A percentile compares a stretch with the other conserved stretches of the same genome.
phyloP scores from a whole-genome alignment of 2,797 vertebrate species.

The Presbytis comata region DNA sequence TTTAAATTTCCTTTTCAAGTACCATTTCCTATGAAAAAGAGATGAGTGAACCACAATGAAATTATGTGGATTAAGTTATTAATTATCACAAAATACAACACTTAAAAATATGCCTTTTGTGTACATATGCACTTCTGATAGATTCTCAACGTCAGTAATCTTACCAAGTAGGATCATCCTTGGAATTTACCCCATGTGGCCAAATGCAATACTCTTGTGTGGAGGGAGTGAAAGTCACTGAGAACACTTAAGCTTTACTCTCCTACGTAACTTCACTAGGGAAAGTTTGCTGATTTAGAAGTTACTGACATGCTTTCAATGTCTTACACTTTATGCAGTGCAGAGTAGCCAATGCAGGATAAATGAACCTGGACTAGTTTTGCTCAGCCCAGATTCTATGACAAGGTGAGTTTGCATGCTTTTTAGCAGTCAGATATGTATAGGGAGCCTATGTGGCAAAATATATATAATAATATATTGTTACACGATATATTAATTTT shows the following conservation, averaged over 20 bases:
- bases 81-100: not conserved
- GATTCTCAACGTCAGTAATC: not conserved
- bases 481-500: not conserved
- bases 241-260: not conserved
- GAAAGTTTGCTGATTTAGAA: not conserved
- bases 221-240: not conserved
- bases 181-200: not conserved
- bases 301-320: not conserved
- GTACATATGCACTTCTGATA: not conserved
- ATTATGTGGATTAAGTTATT: not conserved
- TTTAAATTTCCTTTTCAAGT: not conserved
- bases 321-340: not conserved
- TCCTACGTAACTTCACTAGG: not conserved
- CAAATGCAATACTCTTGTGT: not conserved
- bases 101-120: not conserved
- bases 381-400: not conserved
- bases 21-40: not conserved
- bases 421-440: not conserved
- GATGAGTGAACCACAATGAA: not conserved
- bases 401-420: not conserved
- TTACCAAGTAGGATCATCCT: not conserved
- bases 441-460: not conserved
- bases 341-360: not conserved
- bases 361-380: not conserved
- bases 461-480: not conserved